Percentiles rank a stretch among this genome's conserved stretches.
These are phyloP conservation scores for Ellobius talpinus DNA, from an alignment of 2,113 vertebrate genomes.

Conservation along the genomic window DNA sequence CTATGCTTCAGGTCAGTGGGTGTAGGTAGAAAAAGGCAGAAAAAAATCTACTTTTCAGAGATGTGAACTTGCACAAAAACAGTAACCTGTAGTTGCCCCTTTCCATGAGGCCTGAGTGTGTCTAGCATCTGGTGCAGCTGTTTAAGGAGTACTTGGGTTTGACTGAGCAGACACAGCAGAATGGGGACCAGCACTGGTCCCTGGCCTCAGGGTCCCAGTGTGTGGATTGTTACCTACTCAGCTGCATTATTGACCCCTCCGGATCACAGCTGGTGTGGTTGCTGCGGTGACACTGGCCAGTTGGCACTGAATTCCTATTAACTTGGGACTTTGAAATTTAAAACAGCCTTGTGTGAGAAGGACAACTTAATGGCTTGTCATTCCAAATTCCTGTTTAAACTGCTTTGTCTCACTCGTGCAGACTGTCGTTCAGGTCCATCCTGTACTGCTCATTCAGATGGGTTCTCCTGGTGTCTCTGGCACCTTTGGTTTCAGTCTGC, in stretches of 20 bases:
- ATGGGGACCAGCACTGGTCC: background rate
- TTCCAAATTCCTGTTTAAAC: background rate
- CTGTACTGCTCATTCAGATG: too few relatives aligned
- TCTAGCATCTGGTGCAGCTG: background rate
- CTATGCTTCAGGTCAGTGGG: background rate
- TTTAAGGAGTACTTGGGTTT: background rate
- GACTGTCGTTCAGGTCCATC: background rate
- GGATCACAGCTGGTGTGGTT: accelerated
- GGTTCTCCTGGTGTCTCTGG: background rate
- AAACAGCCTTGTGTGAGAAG: background rate
- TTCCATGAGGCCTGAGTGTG: background rate
- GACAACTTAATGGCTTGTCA: accelerated
- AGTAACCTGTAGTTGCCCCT: too few relatives aligned
- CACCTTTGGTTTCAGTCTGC: background rate
- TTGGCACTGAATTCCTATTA: background rate
- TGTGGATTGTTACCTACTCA: too few relatives aligned
- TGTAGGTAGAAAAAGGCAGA: too few relatives aligned
- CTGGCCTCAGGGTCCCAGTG: background rate
- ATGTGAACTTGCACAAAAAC: background rate
- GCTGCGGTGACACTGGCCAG: too few relatives aligned
- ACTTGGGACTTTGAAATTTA: background rate
- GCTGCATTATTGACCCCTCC: too few relatives aligned
- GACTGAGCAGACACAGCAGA: background rate
- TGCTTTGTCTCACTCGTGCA: too few relatives aligned
- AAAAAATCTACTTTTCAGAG: background rate